Conservation (phyloP, 30 jellyfish, hydroid and myxozoan genomes). For the Cassiopea xamachana region DNA sequence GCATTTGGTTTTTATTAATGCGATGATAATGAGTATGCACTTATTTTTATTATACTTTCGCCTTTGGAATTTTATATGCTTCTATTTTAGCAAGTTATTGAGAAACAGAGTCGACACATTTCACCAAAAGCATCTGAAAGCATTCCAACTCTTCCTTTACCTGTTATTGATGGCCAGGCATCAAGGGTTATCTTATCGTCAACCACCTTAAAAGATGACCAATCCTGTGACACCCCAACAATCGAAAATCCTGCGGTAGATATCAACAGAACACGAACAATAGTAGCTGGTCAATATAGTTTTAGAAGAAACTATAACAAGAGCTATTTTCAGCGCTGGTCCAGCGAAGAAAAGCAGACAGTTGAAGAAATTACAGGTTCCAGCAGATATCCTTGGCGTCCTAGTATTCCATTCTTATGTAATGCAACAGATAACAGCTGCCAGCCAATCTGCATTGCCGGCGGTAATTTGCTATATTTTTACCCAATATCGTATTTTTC, state of each 20-base stretch:
- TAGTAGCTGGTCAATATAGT: conserved; percentile 83
- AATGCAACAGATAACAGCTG: conserved; percentile 67
- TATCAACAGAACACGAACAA: conserved; percentile 72
- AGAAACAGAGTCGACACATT: conserved; percentile 18
- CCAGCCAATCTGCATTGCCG: conserved; percentile 72
- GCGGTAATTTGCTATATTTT: conserved; percentile 57
- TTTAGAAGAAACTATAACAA: conserved; percentile 77
- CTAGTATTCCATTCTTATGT: conserved; percentile 80
- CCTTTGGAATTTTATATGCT: neutral
- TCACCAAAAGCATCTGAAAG: neutral
- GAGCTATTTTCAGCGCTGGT: conserved; percentile 79
- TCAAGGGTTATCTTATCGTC: conserved; percentile 72
- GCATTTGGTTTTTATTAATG: no score
- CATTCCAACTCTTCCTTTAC: conserved; percentile 79
- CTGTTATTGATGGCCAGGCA: conserved; percentile 70
- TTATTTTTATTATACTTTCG: neutral
- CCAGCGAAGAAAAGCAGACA: conserved; percentile 65
- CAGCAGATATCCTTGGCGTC: conserved; percentile 83
- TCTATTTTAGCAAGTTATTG: conserved; percentile 66
- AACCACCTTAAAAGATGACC: conserved; percentile 16
- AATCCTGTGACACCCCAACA: conserved; percentile 57
- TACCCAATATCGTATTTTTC: no score
- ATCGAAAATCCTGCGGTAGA: conserved; percentile 55
- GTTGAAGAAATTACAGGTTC: conserved; percentile 78
- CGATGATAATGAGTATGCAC: no score